Conservation (phyloP, 2,888 invertebrate species). For the Shargacucullia verbasci region DNA sequence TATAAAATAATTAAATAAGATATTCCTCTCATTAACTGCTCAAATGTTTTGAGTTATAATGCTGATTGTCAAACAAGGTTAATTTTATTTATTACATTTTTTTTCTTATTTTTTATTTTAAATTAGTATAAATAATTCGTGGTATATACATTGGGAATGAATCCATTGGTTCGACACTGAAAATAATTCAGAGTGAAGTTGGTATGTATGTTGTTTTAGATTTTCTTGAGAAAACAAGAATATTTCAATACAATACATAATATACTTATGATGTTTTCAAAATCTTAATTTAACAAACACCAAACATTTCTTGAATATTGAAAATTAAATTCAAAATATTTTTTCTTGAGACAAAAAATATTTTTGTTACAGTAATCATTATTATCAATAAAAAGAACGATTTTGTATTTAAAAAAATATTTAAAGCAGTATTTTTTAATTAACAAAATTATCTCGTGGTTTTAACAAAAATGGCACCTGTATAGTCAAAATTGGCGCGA, state of each 20-base stretch:
- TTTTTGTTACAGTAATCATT: too few relatives aligned
- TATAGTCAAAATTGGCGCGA: conserved; percentile 38
- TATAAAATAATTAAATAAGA: too few relatives aligned
- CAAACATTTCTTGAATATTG: too few relatives aligned
- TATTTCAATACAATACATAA: neutral
- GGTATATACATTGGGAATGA: conserved; percentile 78
- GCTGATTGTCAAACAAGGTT: conserved; percentile 18
- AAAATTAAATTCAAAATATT: too few relatives aligned
- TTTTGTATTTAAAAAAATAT: too few relatives aligned
- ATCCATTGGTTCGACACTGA: conserved; percentile 47
- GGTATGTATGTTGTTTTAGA: neutral
- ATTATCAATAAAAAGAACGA: too few relatives aligned
- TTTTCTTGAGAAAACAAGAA: neutral
- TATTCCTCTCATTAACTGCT: too few relatives aligned
- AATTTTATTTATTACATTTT: conserved; percentile 31
- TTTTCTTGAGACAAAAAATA: too few relatives aligned
- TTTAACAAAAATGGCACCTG: conserved; percentile 17
- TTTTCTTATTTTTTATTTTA: conserved; percentile 38
- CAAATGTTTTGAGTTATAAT: neutral
- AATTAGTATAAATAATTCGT: conserved; percentile 68
- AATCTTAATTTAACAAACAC: conserved; percentile 16
- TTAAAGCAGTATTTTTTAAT: conserved; percentile 7
- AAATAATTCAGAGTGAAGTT: conserved; percentile 12
- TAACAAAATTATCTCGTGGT: conserved; percentile 8
- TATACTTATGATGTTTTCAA: neutral